Evolutionary conservation across 2,888 invertebrate genomes (phyloP).

Genomic region (Trimorus sp.): DNA sequence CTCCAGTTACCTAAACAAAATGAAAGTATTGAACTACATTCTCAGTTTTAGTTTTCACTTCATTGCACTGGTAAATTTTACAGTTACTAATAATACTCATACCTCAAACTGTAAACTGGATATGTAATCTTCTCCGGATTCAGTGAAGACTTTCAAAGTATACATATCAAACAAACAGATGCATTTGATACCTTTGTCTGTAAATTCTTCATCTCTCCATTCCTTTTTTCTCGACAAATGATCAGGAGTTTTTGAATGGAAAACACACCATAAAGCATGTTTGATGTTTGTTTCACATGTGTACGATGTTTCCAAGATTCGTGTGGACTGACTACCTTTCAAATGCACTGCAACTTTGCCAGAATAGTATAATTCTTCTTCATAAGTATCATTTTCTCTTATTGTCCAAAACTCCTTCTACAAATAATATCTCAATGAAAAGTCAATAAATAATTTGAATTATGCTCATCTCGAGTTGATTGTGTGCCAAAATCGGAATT

Average conservation of each 20-base stretch:
- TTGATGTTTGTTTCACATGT: conserved; percentile 92
- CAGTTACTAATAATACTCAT: conserved; percentile 18
- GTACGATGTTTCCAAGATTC: conserved; percentile 84
- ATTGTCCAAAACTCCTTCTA: conserved; percentile 79
- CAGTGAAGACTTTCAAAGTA: conserved; percentile 89
- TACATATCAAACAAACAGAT: conserved; percentile 89
- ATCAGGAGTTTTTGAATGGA: conserved; percentile 82
- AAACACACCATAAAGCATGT: conserved; percentile 89
- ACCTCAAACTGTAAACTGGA: conserved; percentile 89
- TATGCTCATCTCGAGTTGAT: no score
- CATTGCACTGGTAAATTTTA: conserved; percentile 10
- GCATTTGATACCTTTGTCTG: conserved; percentile 84
- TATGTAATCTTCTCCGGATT: conserved; percentile 91
- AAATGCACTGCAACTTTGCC: conserved; percentile 89
- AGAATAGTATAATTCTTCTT: conserved; percentile 93
- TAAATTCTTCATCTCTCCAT: conserved; percentile 82
- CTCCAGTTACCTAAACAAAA: conserved; percentile 84
- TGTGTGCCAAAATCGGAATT: no score
- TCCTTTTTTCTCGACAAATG: conserved; percentile 82
- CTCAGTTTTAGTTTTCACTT: no score
- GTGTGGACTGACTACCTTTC: conserved; percentile 75
- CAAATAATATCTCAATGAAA: neutral
- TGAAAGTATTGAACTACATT: no score
- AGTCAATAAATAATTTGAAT: no score
- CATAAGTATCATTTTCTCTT: conserved; percentile 83